Evolutionary conservation across 2,888 invertebrate genomes (phyloP), one percentile per base, ranked within the genome.

Genomic region (Lycia hirtaria): DNA sequence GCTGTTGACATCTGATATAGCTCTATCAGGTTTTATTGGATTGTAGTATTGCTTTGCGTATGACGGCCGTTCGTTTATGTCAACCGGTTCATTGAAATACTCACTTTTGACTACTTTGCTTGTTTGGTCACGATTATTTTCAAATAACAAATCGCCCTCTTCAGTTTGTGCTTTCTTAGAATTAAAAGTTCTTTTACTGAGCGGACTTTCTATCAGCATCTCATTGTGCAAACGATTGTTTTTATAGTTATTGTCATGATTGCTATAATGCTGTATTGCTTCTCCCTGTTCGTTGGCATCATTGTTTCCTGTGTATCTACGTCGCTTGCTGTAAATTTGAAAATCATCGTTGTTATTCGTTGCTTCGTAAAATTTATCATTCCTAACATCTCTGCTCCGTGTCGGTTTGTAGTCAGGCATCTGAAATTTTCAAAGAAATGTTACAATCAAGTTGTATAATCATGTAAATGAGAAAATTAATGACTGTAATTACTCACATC

Each of bases 141-240:
- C 81, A 60, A 80, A 81, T 50, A 81, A 48, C 28, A 76, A 56
- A 48, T 80, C 82, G 3, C 72, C 75, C 50, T 81, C 80, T 55
- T 78, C 79, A 20, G 72, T 75, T 10, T 69, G 56, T 15, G 53
- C 54, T 4, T 50, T 58, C 40, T 68, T 67, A 24, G 64, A 53
- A 19, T 69, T 68, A 41, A 64, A 57, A 40, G 69, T 76, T 67
- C 71, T 67, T 65, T 78, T 80, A 55, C 72, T 71, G 3, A 70
- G 38, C 30, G 65, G 63, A 41, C 63, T 68, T 51, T 69, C 68
- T 35, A 58, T 58, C 1, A 73, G 66, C 28, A 51, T 62, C 44
- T 64, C 66, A 38, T 58, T 68, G 47, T 71, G 73, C 19, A 59
- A 33, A 1, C 58, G 67, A 57, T 69, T 78, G 4, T 57, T 58